Evolutionary conservation across 2,113 vertebrate genomes (phyloP).

Genomic region (Opisthocomus hoazin): DNA sequence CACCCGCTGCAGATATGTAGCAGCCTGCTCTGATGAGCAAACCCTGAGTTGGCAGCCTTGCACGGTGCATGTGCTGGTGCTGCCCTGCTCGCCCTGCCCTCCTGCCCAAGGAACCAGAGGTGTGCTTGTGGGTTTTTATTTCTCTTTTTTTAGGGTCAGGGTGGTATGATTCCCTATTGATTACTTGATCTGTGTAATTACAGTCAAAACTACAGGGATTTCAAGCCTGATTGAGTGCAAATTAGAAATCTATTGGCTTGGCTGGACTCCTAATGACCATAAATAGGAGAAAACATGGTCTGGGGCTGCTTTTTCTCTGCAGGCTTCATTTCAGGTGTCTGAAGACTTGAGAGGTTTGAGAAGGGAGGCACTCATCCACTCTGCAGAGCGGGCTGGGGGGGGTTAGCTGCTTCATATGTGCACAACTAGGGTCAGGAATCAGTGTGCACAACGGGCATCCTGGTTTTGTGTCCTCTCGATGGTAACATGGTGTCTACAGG

Average conservation of each 20-base stretch:
- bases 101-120: background rate
- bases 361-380: background rate
- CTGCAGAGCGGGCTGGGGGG: background rate
- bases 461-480: background rate
- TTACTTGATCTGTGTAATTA: constrained; percentile 61
- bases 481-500: fast-evolving
- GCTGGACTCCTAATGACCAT: constrained; percentile 1
- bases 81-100: background rate
- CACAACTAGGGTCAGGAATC: too few relatives aligned
- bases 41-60: fast-evolving
- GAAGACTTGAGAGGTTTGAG: background rate
- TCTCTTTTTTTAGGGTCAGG: background rate
- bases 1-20: fast-evolving
- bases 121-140: background rate
- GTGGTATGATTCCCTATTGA: constrained; percentile 50
- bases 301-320: background rate
- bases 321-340: background rate
- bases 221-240: constrained; percentile 73
- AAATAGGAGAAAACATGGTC: background rate
- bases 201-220: constrained; percentile 58
- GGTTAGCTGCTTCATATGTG: fast-evolving
- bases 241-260: constrained; percentile 72
- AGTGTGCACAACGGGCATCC: background rate
- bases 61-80: fast-evolving
- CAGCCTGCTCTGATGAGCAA: background rate